A percentile compares a stretch with the other conserved stretches of the same genome.
phyloP scores from a whole-genome alignment of 2,888 invertebrate genomes.

The Ischnus inquisitorius region DNA sequence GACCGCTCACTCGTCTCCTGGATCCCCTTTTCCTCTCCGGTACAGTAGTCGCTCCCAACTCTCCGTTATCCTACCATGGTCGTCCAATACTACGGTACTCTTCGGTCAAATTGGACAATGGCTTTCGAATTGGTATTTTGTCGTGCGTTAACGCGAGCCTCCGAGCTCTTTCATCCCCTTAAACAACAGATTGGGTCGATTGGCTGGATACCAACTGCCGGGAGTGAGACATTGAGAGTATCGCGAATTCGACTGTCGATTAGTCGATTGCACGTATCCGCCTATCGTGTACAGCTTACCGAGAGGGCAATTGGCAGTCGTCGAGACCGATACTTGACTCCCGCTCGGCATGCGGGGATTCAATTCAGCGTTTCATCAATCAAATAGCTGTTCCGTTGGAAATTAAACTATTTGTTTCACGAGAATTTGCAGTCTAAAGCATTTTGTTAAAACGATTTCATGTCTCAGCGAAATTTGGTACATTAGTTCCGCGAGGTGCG shows the following conservation, averaged over 20 bases:
- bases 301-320: not conserved
- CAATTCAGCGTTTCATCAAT: not conserved
- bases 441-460: too few relatives aligned
- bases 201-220: constrained; percentile 18
- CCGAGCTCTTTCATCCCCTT: constrained; percentile 25
- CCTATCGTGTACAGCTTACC: not conserved
- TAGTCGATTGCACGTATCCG: constrained; percentile 28
- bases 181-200: constrained; percentile 61
- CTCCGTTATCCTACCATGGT: constrained; percentile 11
- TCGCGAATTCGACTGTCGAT: constrained; percentile 15
- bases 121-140: constrained; percentile 68
- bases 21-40: constrained; percentile 8
- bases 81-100: not conserved
- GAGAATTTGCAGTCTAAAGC: not conserved
- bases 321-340: not conserved
- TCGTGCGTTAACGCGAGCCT: constrained; percentile 36
- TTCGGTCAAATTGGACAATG: constrained; percentile 67
- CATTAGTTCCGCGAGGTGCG: not conserved
- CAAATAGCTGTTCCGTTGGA: not conserved
- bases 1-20: constrained; percentile 34
- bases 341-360: not conserved
- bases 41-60: not conserved
- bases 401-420: not conserved
- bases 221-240: not conserved
- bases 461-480: not conserved